Conservation (phyloP, 2,797 vertebrate genomes). For the Acridotheres tristis region DNA sequence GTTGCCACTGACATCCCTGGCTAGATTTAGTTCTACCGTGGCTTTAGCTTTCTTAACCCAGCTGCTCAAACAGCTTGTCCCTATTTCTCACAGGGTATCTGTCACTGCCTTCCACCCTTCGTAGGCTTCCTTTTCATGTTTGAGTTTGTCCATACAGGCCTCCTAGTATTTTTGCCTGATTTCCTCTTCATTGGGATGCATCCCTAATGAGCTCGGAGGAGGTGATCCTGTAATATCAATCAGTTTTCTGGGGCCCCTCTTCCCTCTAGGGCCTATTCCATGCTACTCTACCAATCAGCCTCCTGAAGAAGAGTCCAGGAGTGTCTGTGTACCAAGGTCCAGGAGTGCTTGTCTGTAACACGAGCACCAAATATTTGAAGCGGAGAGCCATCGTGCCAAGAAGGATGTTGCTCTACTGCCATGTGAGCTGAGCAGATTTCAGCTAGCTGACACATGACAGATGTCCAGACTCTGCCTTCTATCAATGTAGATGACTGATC, state of each 20-base stretch:
- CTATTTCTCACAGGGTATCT: not conserved
- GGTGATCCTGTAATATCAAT: not conserved
- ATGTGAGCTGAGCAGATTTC: not conserved
- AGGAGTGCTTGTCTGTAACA: not conserved
- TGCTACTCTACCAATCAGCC: not conserved
- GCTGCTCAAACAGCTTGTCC: not conserved
- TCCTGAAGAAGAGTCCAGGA: not conserved
- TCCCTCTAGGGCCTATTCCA: not conserved
- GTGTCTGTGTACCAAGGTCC: not conserved
- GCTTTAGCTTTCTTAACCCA: not conserved
- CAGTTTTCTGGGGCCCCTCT: not conserved
- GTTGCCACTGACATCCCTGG: not conserved
- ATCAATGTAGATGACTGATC: not conserved
- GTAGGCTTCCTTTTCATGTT: not conserved
- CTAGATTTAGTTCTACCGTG: not conserved
- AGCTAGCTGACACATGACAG: not conserved
- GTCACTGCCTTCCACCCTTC: not conserved
- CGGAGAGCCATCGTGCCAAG: not conserved
- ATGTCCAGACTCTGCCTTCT: not conserved
- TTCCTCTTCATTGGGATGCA: not conserved
- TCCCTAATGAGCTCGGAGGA: not conserved
- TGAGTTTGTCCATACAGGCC: not conserved
- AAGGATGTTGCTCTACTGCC: not conserved
- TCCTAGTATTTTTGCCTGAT: not conserved
- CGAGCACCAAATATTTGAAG: not conserved